Conservation (phyloP, 1,140 invertebrate species). For the Calliopsis andreniformis region DNA sequence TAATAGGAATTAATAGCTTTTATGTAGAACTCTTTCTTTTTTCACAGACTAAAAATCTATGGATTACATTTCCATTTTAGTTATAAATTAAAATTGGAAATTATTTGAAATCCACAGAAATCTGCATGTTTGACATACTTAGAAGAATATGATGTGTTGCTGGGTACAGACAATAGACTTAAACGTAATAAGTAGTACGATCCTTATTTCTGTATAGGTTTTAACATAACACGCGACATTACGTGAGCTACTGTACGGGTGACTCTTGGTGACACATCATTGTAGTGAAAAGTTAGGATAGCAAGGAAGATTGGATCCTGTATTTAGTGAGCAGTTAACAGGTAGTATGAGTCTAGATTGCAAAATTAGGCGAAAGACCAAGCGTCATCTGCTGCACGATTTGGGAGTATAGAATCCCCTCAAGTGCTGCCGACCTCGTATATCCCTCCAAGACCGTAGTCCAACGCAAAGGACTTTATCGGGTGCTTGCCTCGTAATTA, state of each 20-base stretch:
- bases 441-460: constrained; percentile 64
- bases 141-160: no score
- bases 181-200: background rate
- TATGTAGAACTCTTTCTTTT: no score
- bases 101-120: no score
- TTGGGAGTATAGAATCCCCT: constrained; percentile 63
- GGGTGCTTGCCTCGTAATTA: constrained; percentile 69
- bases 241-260: background rate
- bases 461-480: constrained; percentile 68
- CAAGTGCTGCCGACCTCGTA: constrained; percentile 62
- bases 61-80: no score
- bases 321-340: constrained; percentile 78
- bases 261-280: constrained; percentile 49
- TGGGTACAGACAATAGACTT: no score
- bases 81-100: no score
- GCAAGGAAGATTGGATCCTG: constrained; percentile 74
- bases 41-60: no score
- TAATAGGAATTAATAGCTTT: no score
- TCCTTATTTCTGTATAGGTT: background rate
- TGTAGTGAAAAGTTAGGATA: constrained; percentile 54
- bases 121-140: no score
- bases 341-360: constrained; percentile 73
- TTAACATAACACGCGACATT: background rate
- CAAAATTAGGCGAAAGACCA: constrained; percentile 74
- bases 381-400: constrained; percentile 63